These are phyloP conservation scores for Mythimna albipuncta DNA, from an alignment of 2,888 invertebrate genomes.

Conservation along the genomic window DNA sequence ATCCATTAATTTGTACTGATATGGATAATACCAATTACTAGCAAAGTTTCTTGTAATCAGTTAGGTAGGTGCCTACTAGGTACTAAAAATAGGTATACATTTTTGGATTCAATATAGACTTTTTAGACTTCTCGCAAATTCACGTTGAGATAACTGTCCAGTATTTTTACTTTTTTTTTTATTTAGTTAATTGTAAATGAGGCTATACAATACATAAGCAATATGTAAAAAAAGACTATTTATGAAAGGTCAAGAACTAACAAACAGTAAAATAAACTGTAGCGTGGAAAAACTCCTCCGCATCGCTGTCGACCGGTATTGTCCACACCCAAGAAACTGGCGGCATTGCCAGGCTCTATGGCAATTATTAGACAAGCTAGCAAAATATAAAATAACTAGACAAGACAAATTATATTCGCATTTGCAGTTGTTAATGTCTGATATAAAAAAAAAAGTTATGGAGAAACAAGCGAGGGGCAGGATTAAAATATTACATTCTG, in stretches of 20 bases:
- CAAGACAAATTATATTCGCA: slow-evolving; percentile 32
- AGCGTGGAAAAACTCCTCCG: too few relatives aligned
- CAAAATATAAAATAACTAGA: not conserved
- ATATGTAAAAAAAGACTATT: too few relatives aligned
- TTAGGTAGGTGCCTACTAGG: too few relatives aligned
- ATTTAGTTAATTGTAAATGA: too few relatives aligned
- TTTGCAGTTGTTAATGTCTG: slow-evolving; percentile 3
- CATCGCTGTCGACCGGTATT: too few relatives aligned
- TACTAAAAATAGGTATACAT: not conserved
- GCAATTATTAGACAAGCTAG: not conserved
- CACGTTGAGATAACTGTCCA: not conserved
- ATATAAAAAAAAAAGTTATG: not conserved
- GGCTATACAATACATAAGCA: too few relatives aligned
- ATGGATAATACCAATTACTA: not conserved
- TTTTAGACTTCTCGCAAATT: not conserved
- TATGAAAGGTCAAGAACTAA: too few relatives aligned
- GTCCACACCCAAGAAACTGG: too few relatives aligned
- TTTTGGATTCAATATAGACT: not conserved
- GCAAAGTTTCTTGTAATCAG: not conserved
- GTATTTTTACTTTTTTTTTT: too few relatives aligned
- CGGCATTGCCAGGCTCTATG: too few relatives aligned
- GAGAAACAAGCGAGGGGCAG: not conserved
- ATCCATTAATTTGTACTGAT: not conserved
- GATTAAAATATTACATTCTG: not conserved
- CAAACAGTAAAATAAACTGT: too few relatives aligned